phyloP scores from a whole-genome alignment of 2,797 vertebrate genomes.

The Chloroceryle amazona region DNA sequence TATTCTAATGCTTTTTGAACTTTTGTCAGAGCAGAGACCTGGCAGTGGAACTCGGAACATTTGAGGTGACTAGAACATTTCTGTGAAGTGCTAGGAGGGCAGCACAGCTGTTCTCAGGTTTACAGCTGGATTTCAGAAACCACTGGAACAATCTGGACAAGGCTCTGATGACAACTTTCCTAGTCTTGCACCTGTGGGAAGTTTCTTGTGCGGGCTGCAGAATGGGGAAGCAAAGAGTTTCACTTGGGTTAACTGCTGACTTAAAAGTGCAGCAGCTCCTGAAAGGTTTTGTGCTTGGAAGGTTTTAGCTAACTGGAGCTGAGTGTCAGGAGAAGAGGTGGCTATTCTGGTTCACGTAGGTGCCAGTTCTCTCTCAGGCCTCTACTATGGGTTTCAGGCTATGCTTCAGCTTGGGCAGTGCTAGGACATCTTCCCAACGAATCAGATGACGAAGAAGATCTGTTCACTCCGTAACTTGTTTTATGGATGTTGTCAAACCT shows the following conservation, averaged over 20 bases:
- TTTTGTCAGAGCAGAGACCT: neutral
- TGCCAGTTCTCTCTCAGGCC: neutral
- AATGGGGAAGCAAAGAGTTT: neutral
- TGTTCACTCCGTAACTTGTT: neutral
- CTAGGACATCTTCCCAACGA: neutral
- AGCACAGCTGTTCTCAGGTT: neutral
- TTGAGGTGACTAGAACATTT: neutral
- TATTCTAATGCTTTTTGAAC: neutral
- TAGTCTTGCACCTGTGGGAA: neutral
- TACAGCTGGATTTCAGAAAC: neutral
- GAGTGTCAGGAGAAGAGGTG: neutral
- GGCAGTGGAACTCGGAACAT: neutral
- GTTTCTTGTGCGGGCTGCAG: neutral
- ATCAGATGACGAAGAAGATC: neutral
- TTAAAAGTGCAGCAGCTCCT: neutral
- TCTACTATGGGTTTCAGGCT: neutral
- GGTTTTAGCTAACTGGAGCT: neutral
- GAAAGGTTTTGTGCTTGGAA: neutral
- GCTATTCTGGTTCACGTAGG: neutral
- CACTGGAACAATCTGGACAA: neutral
- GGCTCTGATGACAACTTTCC: neutral
- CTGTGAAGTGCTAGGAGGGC: neutral
- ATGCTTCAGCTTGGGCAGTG: neutral
- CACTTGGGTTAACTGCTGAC: accelerated
- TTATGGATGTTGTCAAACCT: neutral